These are phyloP conservation scores for Crocallis elinguaria DNA, from an alignment of 2,888 invertebrate species.

Conservation along the genomic window DNA sequence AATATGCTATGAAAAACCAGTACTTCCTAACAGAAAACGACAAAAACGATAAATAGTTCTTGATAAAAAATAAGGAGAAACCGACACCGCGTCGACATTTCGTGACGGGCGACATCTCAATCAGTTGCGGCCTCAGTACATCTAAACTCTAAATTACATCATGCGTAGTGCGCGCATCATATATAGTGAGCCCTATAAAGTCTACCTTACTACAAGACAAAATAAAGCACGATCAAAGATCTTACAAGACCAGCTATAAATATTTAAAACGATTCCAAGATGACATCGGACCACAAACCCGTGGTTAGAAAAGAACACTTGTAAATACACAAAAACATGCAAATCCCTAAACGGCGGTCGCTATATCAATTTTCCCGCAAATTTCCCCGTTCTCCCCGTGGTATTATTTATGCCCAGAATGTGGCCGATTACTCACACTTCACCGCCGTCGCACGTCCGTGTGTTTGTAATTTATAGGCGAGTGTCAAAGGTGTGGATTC, in stretches of 20 bases:
- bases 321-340: constrained; percentile 54
- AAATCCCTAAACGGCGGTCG: constrained; percentile 50
- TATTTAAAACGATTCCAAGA: constrained; percentile 13
- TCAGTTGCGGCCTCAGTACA: too few relatives aligned
- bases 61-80: too few relatives aligned
- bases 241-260: constrained; percentile 10
- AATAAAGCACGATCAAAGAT: too few relatives aligned
- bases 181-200: too few relatives aligned
- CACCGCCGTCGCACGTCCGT: constrained; percentile 50
- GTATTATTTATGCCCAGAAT: constrained; percentile 56
- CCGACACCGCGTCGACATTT: too few relatives aligned
- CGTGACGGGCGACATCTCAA: too few relatives aligned
- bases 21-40: too few relatives aligned
- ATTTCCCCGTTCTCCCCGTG: constrained; percentile 45
- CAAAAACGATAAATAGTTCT: too few relatives aligned
- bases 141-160: too few relatives aligned
- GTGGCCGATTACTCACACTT: constrained; percentile 64
- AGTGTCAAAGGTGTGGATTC: constrained; percentile 55
- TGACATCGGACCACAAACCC: constrained; percentile 1
- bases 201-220: too few relatives aligned
- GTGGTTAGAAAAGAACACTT: constrained; percentile 43
- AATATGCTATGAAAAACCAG: too few relatives aligned
- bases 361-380: constrained; percentile 60
- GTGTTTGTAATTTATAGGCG: constrained; percentile 54
- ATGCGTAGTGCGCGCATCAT: too few relatives aligned